phyloP scores from a whole-genome alignment of 1,140 invertebrate genomes.

The Ceratosolen fusciceps region DNA sequence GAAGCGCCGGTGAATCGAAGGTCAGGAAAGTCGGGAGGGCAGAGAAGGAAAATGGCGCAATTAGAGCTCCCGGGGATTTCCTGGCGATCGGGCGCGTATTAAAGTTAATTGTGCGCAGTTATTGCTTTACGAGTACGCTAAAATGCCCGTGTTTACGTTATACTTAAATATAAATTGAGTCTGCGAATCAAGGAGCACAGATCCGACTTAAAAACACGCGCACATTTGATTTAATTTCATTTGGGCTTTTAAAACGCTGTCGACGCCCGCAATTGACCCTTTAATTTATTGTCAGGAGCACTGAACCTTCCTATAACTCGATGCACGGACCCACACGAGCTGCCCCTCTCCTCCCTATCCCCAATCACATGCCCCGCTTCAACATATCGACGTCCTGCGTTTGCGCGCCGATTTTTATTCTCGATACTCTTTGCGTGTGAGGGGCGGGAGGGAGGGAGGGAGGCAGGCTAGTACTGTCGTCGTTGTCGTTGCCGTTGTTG shows the following conservation, averaged over 20 bases:
- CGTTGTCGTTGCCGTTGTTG: too few species aligned
- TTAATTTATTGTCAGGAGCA: conserved; percentile 17
- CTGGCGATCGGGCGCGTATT: neutral
- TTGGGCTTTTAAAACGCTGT: neutral
- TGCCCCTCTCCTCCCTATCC: too few species aligned
- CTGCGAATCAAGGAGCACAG: neutral
- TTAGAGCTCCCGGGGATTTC: neutral
- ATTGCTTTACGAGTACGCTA: neutral
- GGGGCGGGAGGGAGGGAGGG: too few species aligned
- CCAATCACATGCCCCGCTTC: too few species aligned
- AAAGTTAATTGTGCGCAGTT: neutral
- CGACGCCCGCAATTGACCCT: conserved; percentile 27
- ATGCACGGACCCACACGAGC: neutral
- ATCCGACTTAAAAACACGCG: neutral
- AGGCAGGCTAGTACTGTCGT: too few species aligned
- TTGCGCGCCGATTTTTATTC: too few species aligned
- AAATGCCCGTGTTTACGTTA: neutral
- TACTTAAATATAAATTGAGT: neutral
- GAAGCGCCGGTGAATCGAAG: too few species aligned
- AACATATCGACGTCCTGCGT: too few species aligned
- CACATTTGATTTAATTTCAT: neutral
- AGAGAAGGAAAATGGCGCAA: neutral
- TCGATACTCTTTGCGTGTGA: too few species aligned
- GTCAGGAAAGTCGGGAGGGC: neutral
- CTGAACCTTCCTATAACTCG: conserved; percentile 30